These are phyloP conservation scores for Cinclus cinclus DNA, from an alignment of 2,113 vertebrate genomes.

Conservation along the genomic window DNA sequence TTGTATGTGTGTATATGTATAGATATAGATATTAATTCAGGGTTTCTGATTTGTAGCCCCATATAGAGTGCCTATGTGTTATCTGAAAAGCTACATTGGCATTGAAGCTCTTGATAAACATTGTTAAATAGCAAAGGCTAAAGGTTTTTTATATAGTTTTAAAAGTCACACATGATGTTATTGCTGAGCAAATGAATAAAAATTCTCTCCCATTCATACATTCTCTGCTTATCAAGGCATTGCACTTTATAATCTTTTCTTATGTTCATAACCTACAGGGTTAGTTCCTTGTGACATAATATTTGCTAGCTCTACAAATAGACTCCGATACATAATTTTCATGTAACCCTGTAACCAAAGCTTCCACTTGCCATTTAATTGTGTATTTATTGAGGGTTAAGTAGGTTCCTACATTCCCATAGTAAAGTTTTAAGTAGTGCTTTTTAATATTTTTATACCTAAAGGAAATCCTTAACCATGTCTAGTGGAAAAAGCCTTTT, in stretches of 20 bases:
- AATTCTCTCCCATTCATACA: not conserved
- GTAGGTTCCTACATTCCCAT: not conserved
- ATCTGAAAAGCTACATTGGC: not conserved
- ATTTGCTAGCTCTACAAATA: not conserved
- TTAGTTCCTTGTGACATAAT: not conserved
- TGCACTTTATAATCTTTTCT: not conserved
- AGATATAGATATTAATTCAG: not conserved
- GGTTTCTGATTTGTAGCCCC: not conserved
- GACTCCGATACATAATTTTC: not conserved
- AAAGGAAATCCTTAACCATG: not conserved
- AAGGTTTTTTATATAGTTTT: not conserved
- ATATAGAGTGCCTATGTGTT: not conserved
- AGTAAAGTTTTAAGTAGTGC: not conserved
- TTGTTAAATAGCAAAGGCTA: not conserved
- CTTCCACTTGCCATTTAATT: not conserved
- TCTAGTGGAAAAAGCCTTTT: not conserved
- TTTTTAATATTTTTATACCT: not conserved
- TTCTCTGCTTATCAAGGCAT: not conserved
- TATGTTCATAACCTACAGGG: not conserved
- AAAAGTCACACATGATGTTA: not conserved
- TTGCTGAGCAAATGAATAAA: not conserved
- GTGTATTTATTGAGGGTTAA: not conserved
- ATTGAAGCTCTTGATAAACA: not conserved
- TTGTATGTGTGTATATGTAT: not conserved
- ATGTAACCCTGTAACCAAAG: not conserved